These are phyloP conservation scores for Urechis unicinctus DNA, from an alignment of 2,888 invertebrate species.

Conservation along the genomic window DNA sequence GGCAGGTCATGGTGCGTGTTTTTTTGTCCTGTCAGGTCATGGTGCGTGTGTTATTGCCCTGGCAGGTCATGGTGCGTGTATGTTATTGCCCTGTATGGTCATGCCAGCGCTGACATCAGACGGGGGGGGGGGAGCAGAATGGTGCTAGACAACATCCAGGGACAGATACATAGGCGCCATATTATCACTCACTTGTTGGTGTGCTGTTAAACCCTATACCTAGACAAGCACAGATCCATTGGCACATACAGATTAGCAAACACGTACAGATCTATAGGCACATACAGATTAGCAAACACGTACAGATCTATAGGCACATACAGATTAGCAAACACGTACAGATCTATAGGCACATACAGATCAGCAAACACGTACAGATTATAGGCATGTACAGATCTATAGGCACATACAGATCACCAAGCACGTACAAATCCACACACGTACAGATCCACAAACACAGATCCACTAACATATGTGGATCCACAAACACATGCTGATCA, in stretches of 20 bases:
- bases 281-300: constrained; percentile 2
- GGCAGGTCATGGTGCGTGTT: too few species aligned
- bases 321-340: too few species aligned
- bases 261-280: constrained; percentile 4
- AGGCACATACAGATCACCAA: background rate
- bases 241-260: background rate
- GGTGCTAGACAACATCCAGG: too few species aligned
- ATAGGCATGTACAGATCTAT: background rate
- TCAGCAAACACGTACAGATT: background rate
- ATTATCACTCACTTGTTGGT: too few species aligned
- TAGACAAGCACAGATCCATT: background rate
- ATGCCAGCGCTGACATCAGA: too few species aligned
- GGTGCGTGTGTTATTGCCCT: too few species aligned
- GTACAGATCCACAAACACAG: constrained; percentile 1
- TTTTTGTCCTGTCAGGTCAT: too few species aligned
- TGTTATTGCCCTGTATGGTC: too few species aligned
- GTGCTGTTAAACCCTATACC: background rate
- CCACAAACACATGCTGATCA: background rate
- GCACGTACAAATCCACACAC: background rate
- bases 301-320: too few species aligned
- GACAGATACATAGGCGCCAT: too few species aligned
- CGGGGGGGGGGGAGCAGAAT: too few species aligned
- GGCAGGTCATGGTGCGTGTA: too few species aligned
- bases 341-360: constrained; percentile 1
- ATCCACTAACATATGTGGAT: background rate